Conservation (phyloP, 2,797 vertebrate species). For the Leuciscus waleckii region DNA sequence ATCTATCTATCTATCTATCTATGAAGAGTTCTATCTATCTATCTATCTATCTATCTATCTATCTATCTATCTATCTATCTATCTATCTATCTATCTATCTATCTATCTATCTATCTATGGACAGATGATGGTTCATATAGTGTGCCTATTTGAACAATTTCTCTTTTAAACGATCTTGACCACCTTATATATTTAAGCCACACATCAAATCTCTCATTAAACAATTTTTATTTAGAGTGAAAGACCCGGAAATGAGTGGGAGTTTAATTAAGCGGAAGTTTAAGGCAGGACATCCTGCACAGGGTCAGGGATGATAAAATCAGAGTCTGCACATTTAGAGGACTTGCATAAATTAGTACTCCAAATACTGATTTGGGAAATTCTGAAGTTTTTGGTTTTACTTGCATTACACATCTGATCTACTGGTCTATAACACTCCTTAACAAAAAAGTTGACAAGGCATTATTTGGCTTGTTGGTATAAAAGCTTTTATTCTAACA, state of each 20-base stretch:
- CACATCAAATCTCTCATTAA: neutral
- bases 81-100: no score
- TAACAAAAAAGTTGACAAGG: neutral
- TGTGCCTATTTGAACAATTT: neutral
- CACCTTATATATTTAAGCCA: neutral
- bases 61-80: no score
- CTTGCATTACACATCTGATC: neutral
- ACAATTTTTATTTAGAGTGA: neutral
- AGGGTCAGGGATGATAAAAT: neutral
- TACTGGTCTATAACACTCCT: neutral
- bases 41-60: no score
- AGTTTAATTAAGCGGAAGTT: no score
- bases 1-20: conserved; percentile 16
- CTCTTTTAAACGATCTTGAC: no score
- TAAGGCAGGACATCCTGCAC: neutral
- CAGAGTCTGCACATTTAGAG: neutral
- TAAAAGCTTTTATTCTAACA: conserved; percentile 23
- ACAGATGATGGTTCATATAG: neutral
- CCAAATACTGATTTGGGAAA: neutral
- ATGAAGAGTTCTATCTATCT: neutral
- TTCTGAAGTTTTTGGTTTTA: neutral
- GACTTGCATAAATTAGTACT: neutral
- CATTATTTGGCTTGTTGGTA: neutral
- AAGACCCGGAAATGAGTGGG: neutral
- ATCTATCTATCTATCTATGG: no score